phyloP scores from a whole-genome alignment of 2,888 invertebrate species.

The Ormyrus rosae region DNA sequence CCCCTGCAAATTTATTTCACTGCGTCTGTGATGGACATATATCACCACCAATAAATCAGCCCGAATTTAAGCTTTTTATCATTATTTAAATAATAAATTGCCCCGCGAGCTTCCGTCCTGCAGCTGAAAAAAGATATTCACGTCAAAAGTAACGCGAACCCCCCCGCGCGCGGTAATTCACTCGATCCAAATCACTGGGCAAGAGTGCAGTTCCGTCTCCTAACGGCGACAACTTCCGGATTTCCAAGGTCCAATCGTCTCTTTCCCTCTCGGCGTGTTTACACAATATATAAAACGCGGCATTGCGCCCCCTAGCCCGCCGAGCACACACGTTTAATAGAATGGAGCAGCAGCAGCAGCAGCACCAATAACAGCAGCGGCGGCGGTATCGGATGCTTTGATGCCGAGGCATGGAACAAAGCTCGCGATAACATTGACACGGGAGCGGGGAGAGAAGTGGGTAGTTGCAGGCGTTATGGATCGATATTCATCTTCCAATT shows the following conservation, averaged over 20 bases:
- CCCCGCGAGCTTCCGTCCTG: no score
- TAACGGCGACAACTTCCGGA: slow-evolving; percentile 16
- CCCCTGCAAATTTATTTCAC: no score
- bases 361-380: neutral
- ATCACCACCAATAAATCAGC: no score
- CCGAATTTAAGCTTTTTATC: no score
- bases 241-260: neutral
- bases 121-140: no score
- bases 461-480: slow-evolving; percentile 45
- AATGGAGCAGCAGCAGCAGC: neutral
- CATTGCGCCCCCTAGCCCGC: neutral
- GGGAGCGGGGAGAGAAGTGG: neutral
- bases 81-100: no score
- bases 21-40: no score
- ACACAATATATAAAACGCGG: neutral
- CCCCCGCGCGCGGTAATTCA: neutral
- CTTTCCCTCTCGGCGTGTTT: slow-evolving; percentile 1
- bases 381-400: slow-evolving; percentile 31
- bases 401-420: slow-evolving; percentile 35
- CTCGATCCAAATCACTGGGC: neutral
- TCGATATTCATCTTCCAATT: slow-evolving; percentile 59
- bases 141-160: neutral
- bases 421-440: slow-evolving; percentile 51
- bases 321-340: neutral
- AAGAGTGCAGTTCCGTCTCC: slow-evolving; percentile 1